Base-by-base conservation (phyloP, 2,888 invertebrate species). In the Drosophila peninsularis region DNA sequence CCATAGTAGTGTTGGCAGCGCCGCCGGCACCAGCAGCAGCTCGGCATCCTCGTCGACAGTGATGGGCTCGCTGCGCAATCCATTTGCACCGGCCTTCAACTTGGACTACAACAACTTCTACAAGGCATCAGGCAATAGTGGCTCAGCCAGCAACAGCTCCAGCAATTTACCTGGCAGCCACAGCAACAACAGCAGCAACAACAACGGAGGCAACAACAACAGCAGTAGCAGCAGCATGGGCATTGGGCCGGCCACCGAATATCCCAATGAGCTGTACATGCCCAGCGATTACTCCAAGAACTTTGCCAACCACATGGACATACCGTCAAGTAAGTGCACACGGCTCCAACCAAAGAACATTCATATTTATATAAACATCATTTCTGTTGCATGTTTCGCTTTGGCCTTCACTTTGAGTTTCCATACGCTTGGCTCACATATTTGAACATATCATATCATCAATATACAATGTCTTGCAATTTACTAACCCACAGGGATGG, bases 291-390 rank as follows among this genome's bases (percentile, higher is more conserved):
- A 91, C 81, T 82, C 91, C 17, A 92, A 92, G 80, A 91, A 89
- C 67, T 91, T 91, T 78, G 92, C 90, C 54, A 92, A 92, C 61
- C 93, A 93, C 72, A 92, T 93, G 92, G 93, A 93, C 72, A 92
- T 93, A 74, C 93, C 93, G 45, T 87, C 92, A 91, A 92, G 93
- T 93, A 91, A 88, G 91, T 90, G 57, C 2, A 30, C 50, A 52
- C 17, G 27, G 34, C 36, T 34, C 9, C 13, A 36, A 30, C 24
- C 21, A 50, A 49, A 47, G 1, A 30, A 47, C 30, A 47, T 47
- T 47, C 30, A 30, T 30, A 17, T 17, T n/a, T 47, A 58, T 79
- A 21, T 44, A 42, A 41, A 34, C 55, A 36, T 39, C 39, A 54
- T 41, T 10, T 41, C 54, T 54, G 54, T 50, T 49, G 3, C 56